Base-by-base conservation (phyloP, 2,888 invertebrate species). In the Ormyrus rosae region DNA sequence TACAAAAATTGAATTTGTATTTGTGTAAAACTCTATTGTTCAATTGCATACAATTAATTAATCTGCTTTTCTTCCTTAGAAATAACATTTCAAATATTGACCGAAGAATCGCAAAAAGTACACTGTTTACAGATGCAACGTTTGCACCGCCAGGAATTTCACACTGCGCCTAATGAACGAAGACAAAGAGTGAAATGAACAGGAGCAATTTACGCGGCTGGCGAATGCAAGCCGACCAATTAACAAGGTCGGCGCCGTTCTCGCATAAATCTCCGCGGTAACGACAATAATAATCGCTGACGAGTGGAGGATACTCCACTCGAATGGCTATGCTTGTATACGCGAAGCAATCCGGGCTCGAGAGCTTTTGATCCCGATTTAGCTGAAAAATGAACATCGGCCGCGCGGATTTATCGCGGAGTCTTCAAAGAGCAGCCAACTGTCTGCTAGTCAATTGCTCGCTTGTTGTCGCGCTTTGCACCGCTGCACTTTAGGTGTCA, bases 401-500 rank as follows among this genome's bases (percentile, higher is more conserved):
- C 70, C 77, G 70, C 80, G 50, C 69, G 82, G 82, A 86, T 86
- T 85, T 85, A 86, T 85, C 83, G 83, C 81, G 78, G 19, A 68
- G 83, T 83, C 85, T 84, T 86, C 83, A 83, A 83, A 85, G 84
- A 83, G 80, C 50, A 19, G 48, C 7, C 50, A 10, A 60, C 73
- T 46, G 64, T 60, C 74, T 19, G 69, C 5, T 46, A 19, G 46
- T 13, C 58, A 58, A 48, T 9, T 9, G 46, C 46, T 34, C 46
- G 53, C 11, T 9, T 63, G 48, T n/a, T 46, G n/a, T 55, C n/a
- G 19, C 19, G 19, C 19, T 19, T 19, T 19, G 1, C 19, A 19
- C 19, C 19, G 19, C 19, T 19, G 19, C 19, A 19, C 19, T 19
- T 19, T 48, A 48, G 48, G 19, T 50, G 51, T 70, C 60, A 60